phyloP scores from a whole-genome alignment of 2,888 invertebrate genomes.

The Petrolisthes manimaculis region DNA sequence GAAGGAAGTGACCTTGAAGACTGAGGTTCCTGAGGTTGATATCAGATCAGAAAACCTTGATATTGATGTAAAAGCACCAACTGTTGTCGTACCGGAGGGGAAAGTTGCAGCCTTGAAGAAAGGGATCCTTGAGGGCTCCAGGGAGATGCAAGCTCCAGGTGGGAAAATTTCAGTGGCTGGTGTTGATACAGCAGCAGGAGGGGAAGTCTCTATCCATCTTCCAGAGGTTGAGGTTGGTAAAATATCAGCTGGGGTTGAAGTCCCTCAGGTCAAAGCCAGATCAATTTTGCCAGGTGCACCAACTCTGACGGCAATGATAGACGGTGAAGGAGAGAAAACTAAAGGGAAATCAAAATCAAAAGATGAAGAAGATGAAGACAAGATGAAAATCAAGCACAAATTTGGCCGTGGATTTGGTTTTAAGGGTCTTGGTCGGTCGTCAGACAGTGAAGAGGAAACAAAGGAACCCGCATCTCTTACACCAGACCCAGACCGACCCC shows the following conservation, averaged over 20 bases:
- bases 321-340: slow-evolving; percentile 19
- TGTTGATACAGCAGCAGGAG: not conserved
- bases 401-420: slow-evolving; percentile 61
- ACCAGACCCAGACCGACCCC: slow-evolving; percentile 49
- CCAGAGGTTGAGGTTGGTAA: slow-evolving; percentile 11
- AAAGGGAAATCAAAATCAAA: slow-evolving; percentile 40
- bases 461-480: slow-evolving; percentile 48
- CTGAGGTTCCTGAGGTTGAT: not conserved
- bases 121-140: slow-evolving; percentile 33
- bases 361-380: slow-evolving; percentile 55
- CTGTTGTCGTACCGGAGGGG: slow-evolving; percentile 24
- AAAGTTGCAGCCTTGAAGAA: slow-evolving; percentile 35
- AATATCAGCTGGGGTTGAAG: not conserved
- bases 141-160: not conserved
- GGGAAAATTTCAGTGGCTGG: not conserved
- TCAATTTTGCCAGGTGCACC: slow-evolving; percentile 25
- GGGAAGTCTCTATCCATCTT: not conserved
- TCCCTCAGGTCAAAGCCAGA: slow-evolving; percentile 4
- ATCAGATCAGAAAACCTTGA: not conserved
- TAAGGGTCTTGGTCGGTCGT: slow-evolving; percentile 46
- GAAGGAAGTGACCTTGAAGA: not conserved
- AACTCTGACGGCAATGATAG: slow-evolving; percentile 11
- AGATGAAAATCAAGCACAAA: slow-evolving; percentile 54
- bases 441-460: slow-evolving; percentile 59
- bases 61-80: not conserved